Evolutionary conservation across 2,797 vertebrate species (phyloP), one percentile per base, ranked within the genome.

Genomic region (Acanthurus leucopareius): DNA sequence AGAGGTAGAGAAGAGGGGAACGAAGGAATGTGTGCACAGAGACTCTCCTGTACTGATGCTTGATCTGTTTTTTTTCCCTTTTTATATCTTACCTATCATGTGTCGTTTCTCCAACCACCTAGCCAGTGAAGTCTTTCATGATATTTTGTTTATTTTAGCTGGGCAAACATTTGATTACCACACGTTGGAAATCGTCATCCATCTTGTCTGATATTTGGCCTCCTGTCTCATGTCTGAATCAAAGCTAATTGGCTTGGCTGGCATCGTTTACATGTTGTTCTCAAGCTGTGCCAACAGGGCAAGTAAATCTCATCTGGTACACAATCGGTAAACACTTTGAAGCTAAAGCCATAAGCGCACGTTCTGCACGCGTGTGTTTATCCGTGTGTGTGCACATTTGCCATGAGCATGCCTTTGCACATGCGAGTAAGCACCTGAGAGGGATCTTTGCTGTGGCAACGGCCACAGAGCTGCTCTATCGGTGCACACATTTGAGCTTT

Each of bases 171-270:
- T 70, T 66, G 40, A 79, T 44, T 7, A 45, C 10, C 59, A 64
- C 17, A 5, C 20, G n/a, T 63, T 79, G 17, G 51, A 81, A 77
- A 72, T 38, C 19, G 65, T 68, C 65, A 69, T 85, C 77, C 59
- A 44, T 83, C 81, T 70, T 59, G 69, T 83, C 74, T 87, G 83
- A 82, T 84, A 85, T 76, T 45, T 87, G 75, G 82, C 76, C 73
- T 73, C 69, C 67, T 17, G 73, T 87, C 80, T 90, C 85, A 75
- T 84, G 84, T 91, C 86, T 71, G 81, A 83, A 91, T 91, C 78
- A 85, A 86, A 89, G 87, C 86, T 90, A 91, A 91, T 83, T 91
- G 88, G 62, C 78, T 88, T 78, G 82, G 86, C 80, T 87, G 86
- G 82, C 88, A 77, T 75, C 77, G 47, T 81, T 89, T 86, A 83